phyloP scores from a whole-genome alignment of 2,888 invertebrate genomes.

The Mythimna impura region DNA sequence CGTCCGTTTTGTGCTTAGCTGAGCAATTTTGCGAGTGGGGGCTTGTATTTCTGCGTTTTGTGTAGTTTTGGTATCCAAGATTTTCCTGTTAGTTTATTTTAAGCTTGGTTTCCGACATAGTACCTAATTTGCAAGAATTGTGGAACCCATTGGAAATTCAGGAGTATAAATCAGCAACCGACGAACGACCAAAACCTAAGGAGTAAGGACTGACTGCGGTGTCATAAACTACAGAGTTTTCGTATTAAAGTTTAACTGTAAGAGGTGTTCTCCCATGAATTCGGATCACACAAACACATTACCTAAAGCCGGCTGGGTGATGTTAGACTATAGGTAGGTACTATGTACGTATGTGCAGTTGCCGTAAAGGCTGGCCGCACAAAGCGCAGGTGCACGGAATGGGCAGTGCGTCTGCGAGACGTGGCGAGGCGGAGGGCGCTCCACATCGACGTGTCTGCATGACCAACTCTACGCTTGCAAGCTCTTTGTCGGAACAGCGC shows the following conservation, averaged over 20 bases:
- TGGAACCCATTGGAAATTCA: neutral
- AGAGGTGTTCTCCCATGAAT: slow-evolving; percentile 21
- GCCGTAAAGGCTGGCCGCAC: slow-evolving; percentile 46
- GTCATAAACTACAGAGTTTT: neutral
- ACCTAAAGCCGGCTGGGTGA: slow-evolving; percentile 26
- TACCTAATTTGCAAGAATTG: neutral
- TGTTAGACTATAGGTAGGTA: slow-evolving; percentile 24
- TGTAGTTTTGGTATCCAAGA: slow-evolving; percentile 27
- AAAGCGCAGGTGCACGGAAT: slow-evolving; percentile 55
- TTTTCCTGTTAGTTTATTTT: slow-evolving; percentile 23
- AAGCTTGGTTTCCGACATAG: neutral
- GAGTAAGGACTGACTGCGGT: neutral
- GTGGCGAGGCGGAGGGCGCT: slow-evolving; percentile 34
- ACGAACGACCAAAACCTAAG: neutral
- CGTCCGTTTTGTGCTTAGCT: slow-evolving; percentile 44
- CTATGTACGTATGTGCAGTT: slow-evolving; percentile 26
- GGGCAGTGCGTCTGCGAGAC: slow-evolving; percentile 49
- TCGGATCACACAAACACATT: slow-evolving; percentile 31
- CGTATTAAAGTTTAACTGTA: neutral
- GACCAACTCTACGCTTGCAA: slow-evolving; percentile 25
- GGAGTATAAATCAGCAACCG: neutral
- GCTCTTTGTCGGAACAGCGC: slow-evolving; percentile 28
- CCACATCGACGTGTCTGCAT: slow-evolving; percentile 50
- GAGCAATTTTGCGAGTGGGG: slow-evolving; percentile 10
- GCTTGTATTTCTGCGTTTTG: slow-evolving; percentile 24